Evolutionary conservation across 2,888 invertebrate genomes (phyloP).

Genomic region (Leptopterna dolabrata): DNA sequence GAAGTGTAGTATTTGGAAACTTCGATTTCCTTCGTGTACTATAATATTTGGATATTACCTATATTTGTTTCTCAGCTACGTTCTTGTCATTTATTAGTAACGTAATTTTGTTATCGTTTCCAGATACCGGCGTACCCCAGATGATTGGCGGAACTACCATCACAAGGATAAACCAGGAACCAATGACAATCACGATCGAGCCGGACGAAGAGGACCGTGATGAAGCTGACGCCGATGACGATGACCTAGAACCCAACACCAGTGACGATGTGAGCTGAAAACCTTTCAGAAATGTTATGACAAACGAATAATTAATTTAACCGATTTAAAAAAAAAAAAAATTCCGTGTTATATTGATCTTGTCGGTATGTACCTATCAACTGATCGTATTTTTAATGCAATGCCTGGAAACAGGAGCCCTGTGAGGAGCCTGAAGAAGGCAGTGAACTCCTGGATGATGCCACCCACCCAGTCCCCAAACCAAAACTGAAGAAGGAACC

Average conservation of each 20-base stretch:
- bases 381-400: background rate
- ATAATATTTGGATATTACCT: no score
- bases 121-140: conserved; percentile 42
- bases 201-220: conserved; percentile 73
- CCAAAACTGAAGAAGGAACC: conserved; percentile 59
- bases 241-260: conserved; percentile 70
- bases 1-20: no score
- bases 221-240: conserved; percentile 85
- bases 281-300: background rate
- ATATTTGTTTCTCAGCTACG: no score
- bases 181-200: conserved; percentile 49
- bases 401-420: conserved; percentile 19
- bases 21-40: no score
- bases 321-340: no score
- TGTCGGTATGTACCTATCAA: no score
- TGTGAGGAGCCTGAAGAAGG: conserved; percentile 38
- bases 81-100: background rate
- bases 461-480: conserved; percentile 50
- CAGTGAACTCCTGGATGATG: conserved; percentile 58
- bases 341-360: no score
- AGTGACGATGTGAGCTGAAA: conserved; percentile 60
- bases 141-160: conserved; percentile 58
- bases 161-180: conserved; percentile 52
- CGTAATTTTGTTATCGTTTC: no score
- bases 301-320: no score